Percentiles rank a stretch among this genome's conserved stretches.
phyloP scores from a whole-genome alignment of 2,888 invertebrate genomes.

The Heterodera filipjevi region DNA sequence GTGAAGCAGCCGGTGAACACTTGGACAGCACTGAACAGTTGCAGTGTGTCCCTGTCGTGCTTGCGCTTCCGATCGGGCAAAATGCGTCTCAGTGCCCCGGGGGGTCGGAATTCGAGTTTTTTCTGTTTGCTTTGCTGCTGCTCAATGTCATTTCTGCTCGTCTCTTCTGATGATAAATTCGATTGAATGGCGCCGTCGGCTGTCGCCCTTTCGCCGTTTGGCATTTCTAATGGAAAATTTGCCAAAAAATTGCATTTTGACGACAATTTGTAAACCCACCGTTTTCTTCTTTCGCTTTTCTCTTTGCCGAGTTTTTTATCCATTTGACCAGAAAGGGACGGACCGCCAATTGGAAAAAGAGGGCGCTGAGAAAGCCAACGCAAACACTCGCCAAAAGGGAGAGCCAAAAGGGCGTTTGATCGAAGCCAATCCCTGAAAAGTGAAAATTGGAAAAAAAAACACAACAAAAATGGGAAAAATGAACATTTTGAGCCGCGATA shows the following conservation, averaged over 20 bases:
- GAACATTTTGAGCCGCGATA: conserved; percentile 87
- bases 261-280: no score
- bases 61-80: conserved; percentile 27
- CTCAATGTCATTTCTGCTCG: not conserved
- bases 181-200: not conserved
- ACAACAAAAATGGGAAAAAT: not conserved
- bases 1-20: conserved; percentile 38
- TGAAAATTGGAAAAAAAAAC: not conserved
- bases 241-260: no score
- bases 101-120: not conserved
- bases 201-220: not conserved
- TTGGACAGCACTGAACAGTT: conserved; percentile 37
- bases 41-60: conserved; percentile 29
- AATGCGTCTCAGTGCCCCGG: not conserved
- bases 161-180: not conserved
- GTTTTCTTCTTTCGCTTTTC: not conserved
- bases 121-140: conserved; percentile 3
- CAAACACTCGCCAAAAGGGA: conserved; percentile 74
- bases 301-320: not conserved
- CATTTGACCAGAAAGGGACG: conserved; percentile 33
- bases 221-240: not conserved
- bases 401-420: conserved; percentile 84
- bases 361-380: conserved; percentile 72
- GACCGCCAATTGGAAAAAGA: conserved; percentile 29
- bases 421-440: conserved; percentile 79